Percentiles rank a stretch among this genome's conserved stretches.
Conservation (phyloP, 2,888 invertebrate species). For the Plebejus argus region DNA sequence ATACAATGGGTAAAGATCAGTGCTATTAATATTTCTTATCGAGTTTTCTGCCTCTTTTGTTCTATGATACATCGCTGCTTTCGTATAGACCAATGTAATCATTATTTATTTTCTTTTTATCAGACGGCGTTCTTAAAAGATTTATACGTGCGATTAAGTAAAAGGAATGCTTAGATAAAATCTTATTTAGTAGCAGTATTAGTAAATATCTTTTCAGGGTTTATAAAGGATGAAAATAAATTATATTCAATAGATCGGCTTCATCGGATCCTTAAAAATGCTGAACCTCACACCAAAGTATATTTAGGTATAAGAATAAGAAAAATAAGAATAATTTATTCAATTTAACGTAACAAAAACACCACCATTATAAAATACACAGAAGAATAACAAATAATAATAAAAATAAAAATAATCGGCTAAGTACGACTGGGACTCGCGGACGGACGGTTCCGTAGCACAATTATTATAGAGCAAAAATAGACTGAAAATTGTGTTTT, state of each 20-base stretch:
- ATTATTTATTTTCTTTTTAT: constrained; percentile 18
- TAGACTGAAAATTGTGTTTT: too few species aligned
- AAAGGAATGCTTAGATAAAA: background rate
- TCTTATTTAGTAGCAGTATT: background rate
- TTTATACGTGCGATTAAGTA: background rate
- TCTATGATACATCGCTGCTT: background rate
- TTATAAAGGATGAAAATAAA: background rate
- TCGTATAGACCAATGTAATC: constrained; percentile 4
- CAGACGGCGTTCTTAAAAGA: background rate
- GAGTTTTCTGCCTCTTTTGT: constrained; percentile 9
- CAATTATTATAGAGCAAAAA: too few species aligned
- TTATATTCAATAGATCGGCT: background rate
- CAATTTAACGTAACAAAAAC: too few species aligned
- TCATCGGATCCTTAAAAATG: too few species aligned
- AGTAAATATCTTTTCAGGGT: background rate
- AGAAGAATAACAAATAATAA: too few species aligned
- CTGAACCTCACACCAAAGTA: too few species aligned
- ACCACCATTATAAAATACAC: too few species aligned
- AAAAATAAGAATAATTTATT: too few species aligned
- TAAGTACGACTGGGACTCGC: too few species aligned
- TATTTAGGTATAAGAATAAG: too few species aligned
- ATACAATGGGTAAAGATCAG: background rate
- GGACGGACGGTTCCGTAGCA: too few species aligned
- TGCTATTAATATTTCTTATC: background rate
- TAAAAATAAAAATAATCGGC: too few species aligned